Percentiles rank a stretch among this genome's conserved stretches.
These are phyloP conservation scores for Parasteatoda tepidariorum DNA, from an alignment of 1,140 invertebrate genomes.

Conservation along the genomic window DNA sequence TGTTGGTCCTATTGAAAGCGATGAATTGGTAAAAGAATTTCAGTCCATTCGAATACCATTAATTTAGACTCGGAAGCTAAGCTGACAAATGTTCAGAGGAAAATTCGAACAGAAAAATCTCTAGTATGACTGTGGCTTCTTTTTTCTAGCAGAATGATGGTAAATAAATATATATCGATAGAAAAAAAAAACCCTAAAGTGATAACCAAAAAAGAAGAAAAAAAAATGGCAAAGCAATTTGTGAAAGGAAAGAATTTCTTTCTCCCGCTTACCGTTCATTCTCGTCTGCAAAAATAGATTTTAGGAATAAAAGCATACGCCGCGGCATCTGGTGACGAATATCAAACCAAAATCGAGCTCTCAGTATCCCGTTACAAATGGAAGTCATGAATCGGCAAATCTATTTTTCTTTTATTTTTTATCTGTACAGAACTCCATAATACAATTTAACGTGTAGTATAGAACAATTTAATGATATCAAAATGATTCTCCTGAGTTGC, in stretches of 20 bases:
- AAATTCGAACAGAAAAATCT: too few relatives aligned
- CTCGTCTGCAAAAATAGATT: not conserved
- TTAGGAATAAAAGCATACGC: constrained; percentile 12
- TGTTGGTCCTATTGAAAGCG: too few relatives aligned
- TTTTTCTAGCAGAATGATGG: not conserved
- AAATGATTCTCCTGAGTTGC: constrained; percentile 29
- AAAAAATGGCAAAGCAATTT: not conserved
- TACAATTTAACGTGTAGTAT: constrained; percentile 29
- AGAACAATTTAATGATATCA: constrained; percentile 44
- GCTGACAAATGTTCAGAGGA: too few relatives aligned
- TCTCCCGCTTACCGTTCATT: not conserved
- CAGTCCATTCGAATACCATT: too few relatives aligned
- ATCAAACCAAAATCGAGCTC: constrained; percentile 38
- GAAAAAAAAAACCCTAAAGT: too few relatives aligned
- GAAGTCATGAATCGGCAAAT: constrained; percentile 42
- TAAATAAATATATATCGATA: not conserved
- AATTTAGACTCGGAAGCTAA: too few relatives aligned
- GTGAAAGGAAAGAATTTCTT: not conserved
- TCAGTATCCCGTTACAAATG: constrained; percentile 40
- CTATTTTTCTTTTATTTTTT: constrained; percentile 15
- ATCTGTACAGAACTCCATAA: constrained; percentile 24
- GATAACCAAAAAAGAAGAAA: not conserved
- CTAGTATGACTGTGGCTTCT: not conserved
- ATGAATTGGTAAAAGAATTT: too few relatives aligned
- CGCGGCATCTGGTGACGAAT: constrained; percentile 41